These are phyloP conservation scores for Erebia epiphron DNA, from an alignment of 2,888 invertebrate genomes.

Conservation along the genomic window DNA sequence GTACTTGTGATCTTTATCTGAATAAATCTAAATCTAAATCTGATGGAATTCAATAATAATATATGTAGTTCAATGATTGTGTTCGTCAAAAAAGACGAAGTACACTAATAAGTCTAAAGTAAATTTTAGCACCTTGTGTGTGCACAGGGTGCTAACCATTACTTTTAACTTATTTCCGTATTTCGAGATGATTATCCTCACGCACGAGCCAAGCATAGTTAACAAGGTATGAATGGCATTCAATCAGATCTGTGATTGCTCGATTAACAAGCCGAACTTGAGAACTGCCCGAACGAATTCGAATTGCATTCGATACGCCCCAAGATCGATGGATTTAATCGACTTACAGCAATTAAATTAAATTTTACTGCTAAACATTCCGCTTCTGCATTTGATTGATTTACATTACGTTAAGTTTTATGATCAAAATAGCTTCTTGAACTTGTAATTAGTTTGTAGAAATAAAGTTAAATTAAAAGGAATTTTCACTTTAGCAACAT, in stretches of 20 bases:
- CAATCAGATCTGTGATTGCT: conserved; percentile 67
- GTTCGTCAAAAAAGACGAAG: too few species aligned
- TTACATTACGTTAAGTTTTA: conserved; percentile 38
- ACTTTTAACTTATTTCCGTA: background rate
- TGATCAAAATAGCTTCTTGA: conserved; percentile 36
- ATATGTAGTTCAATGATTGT: too few species aligned
- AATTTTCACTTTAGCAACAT: conserved; percentile 20
- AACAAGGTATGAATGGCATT: conserved; percentile 72
- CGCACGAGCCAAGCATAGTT: conserved; percentile 42
- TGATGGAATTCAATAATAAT: too few species aligned
- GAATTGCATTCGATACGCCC: conserved; percentile 42
- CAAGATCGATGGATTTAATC: conserved; percentile 42
- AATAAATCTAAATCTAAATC: too few species aligned
- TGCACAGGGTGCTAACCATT: background rate
- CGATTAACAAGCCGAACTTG: conserved; percentile 51
- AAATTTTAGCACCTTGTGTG: too few species aligned
- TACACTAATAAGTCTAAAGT: too few species aligned
- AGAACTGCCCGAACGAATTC: conserved; percentile 50
- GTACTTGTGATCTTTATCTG: too few species aligned
- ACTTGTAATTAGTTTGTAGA: conserved; percentile 32
- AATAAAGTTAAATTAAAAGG: conserved; percentile 22
- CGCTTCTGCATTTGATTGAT: conserved; percentile 41
- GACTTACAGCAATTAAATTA: conserved; percentile 48
- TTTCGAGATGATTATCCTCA: background rate
- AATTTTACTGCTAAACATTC: conserved; percentile 40